A percentile compares a stretch with the other conserved stretches of the same genome.
Evolutionary conservation across 2,888 invertebrate species (phyloP).

Genomic region (Microctonus hyperodae): DNA sequence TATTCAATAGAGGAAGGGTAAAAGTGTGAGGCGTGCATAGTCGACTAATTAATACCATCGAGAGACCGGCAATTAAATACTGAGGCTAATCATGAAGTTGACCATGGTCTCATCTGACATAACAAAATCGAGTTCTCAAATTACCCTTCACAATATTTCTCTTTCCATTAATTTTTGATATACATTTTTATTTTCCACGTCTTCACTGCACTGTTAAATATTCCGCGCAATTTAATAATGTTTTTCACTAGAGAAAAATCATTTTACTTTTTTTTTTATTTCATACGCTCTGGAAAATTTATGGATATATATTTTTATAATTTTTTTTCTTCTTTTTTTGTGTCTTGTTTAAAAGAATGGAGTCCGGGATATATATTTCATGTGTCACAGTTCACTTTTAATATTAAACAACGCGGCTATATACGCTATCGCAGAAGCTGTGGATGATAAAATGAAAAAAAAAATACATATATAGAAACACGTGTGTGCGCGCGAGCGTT

Average conservation of each 20-base stretch:
- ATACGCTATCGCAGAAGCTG: background rate
- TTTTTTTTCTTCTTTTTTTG: no score
- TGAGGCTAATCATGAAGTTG: slow-evolving; percentile 20
- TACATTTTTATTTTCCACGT: background rate
- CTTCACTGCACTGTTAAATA: background rate
- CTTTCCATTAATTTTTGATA: background rate
- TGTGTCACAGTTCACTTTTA: background rate
- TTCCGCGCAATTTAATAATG: no score
- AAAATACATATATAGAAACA: background rate
- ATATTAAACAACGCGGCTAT: background rate
- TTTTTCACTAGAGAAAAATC: no score
- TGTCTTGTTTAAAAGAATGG: no score
- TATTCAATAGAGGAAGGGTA: background rate
- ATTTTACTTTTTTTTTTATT: no score
- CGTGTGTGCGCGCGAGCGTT: background rate
- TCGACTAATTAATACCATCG: slow-evolving; percentile 17
- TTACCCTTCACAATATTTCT: slow-evolving; percentile 11
- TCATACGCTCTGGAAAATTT: no score
- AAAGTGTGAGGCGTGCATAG: background rate
- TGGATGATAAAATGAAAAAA: background rate
- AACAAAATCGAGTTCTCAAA: background rate
- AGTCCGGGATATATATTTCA: background rate
- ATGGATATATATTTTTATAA: no score
- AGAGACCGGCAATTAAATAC: slow-evolving; percentile 17
- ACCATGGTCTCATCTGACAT: slow-evolving; percentile 22